Conservation (phyloP, 2,888 invertebrate genomes). For the Drosophila falleni region DNA sequence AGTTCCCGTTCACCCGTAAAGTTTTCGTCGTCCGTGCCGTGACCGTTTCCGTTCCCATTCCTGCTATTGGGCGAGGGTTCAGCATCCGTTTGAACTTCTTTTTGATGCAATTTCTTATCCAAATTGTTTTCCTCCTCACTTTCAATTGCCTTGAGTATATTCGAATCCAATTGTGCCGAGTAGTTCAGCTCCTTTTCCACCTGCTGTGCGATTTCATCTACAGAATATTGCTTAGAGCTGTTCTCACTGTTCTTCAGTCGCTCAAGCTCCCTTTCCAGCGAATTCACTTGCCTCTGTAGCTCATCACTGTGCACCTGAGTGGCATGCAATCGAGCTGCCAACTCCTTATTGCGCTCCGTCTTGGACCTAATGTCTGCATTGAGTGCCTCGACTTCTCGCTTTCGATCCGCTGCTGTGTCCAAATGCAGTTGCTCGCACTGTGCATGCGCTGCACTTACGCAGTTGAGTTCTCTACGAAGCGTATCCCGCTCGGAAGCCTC, state of each 20-base stretch:
- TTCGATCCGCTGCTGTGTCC: conserved; percentile 84
- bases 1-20: conserved; percentile 83
- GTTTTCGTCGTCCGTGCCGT: conserved; percentile 83
- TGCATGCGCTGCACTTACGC: conserved; percentile 84
- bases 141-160: conserved; percentile 87
- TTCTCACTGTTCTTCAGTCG: conserved; percentile 81
- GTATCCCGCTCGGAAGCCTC: conserved; percentile 82
- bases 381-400: conserved; percentile 87
- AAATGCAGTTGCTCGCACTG: conserved; percentile 80
- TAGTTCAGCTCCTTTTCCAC: conserved; percentile 88
- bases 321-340: conserved; percentile 63
- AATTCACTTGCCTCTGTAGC: conserved; percentile 86
- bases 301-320: conserved; percentile 69
- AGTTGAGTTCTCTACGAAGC: conserved; percentile 86
- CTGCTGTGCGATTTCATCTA: conserved; percentile 87
- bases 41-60: conserved; percentile 75
- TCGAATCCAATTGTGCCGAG: conserved; percentile 88
- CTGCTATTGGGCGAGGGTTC: conserved; percentile 12
- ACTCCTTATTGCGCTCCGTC: conserved; percentile 86
- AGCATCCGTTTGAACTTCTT: conserved; percentile 64
- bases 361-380: conserved; percentile 87
- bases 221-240: conserved; percentile 84
- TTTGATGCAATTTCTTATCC: conserved; percentile 72
- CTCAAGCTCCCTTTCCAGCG: conserved; percentile 85
- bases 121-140: conserved; percentile 86